These are phyloP conservation scores for Laupala kohalensis DNA, from an alignment of 1,140 invertebrate genomes.

Conservation along the genomic window DNA sequence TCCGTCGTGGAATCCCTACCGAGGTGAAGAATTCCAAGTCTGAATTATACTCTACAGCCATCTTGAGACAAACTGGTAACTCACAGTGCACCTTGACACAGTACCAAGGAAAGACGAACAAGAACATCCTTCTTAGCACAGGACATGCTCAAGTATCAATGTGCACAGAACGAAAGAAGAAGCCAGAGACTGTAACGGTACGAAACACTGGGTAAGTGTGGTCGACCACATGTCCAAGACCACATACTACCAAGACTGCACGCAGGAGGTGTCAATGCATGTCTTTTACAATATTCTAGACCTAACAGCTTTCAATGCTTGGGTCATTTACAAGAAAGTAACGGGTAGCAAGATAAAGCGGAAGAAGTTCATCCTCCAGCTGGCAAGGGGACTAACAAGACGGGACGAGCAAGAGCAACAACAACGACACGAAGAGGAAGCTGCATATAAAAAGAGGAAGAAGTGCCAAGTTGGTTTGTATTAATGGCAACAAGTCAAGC, in stretches of 20 bases:
- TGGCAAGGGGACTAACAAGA: background rate
- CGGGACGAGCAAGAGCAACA: background rate
- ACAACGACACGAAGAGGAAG: background rate
- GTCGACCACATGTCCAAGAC: too few species aligned
- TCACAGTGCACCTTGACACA: constrained; percentile 10
- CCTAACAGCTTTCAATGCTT: constrained; percentile 24
- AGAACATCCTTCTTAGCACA: constrained; percentile 17
- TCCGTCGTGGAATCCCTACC: background rate
- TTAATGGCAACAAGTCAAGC: background rate
- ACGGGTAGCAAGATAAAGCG: background rate
- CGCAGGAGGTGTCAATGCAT: too few species aligned
- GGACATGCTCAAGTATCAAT: constrained; percentile 11
- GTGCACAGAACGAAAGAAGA: constrained; percentile 8
- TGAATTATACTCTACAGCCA: background rate
- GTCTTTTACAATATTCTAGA: constrained; percentile 36
- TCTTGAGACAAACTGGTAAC: background rate
- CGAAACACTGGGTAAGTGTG: too few species aligned
- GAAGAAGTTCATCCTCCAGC: constrained; percentile 4
- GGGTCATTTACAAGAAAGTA: constrained; percentile 2
- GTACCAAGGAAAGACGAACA: constrained; percentile 17
- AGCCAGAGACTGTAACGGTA: too few species aligned
- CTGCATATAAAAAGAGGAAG: background rate
- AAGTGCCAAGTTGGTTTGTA: constrained; percentile 1
- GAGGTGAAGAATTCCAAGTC: background rate
- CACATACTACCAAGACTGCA: too few species aligned